Evolutionary conservation across 2,797 vertebrate species (phyloP).

Genomic region (Aselliscus stoliczkanus): DNA sequence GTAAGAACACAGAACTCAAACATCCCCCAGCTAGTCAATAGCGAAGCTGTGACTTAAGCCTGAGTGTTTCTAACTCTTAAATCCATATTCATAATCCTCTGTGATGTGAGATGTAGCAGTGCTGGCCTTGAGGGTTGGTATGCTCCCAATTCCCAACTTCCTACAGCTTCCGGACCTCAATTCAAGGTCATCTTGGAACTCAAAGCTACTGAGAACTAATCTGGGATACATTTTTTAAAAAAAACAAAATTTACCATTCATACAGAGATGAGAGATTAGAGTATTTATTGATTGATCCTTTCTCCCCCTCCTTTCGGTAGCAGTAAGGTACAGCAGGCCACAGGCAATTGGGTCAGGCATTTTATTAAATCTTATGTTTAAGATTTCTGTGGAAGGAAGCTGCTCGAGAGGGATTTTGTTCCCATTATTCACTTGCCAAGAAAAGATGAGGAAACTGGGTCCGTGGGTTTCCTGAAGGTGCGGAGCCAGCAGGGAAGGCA

Average conservation of each 20-base stretch:
- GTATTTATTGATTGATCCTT: constrained; percentile 32
- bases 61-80: neutral
- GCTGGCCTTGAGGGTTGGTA: neutral
- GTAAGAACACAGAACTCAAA: neutral
- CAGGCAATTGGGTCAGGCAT: constrained; percentile 52
- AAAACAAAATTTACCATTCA: neutral
- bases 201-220: constrained; percentile 37
- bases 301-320: neutral
- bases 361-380: constrained; percentile 66
- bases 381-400: constrained; percentile 61
- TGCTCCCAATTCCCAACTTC: neutral
- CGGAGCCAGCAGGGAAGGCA: constrained; percentile 1
- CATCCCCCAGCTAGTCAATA: neutral
- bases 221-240: neutral
- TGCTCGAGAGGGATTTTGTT: constrained; percentile 51
- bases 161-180: constrained; percentile 14
- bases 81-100: neutral
- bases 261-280: constrained; percentile 40
- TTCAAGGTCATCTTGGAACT: constrained; percentile 59
- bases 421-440: constrained; percentile 46
- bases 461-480: constrained; percentile 28
- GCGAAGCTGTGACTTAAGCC: constrained; percentile 16
- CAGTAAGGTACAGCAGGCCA: constrained; percentile 33
- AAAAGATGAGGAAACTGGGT: constrained; percentile 54
- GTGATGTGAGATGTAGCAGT: neutral